Base-by-base conservation (phyloP, 2,797 vertebrate species). In the Moxostoma hubbsi region DNA sequence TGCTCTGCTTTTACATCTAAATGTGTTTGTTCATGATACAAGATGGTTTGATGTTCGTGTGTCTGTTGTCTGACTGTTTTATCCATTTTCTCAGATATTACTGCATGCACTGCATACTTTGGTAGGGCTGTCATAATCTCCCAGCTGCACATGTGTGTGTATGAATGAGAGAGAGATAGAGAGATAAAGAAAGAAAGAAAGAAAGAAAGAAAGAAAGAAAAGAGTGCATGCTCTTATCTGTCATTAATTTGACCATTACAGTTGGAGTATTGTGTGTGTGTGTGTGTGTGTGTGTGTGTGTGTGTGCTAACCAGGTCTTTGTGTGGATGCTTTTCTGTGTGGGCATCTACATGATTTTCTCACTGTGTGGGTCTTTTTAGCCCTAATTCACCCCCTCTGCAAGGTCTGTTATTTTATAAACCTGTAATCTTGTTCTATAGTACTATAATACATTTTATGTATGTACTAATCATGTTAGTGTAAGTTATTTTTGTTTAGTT, bases 1-100 rank as follows among this genome's bases (percentile, higher is more conserved):
- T 75, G 15, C 15, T 16, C 45, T 57, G 53, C 62, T 62, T 65
- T 45, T 59, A 51, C 49, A 59, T 71, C 59, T 71, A 49, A 24
- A 24, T n/a, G n/a, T 62, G 54, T 6, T 67, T 36, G 9, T 18
- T 10, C 9, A 16, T 61, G 43, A 9, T 36, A 6, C 24, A 13
- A 46, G 43, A 55, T 24, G 9, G n/a, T 54, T 36, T 50, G 47
- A 51, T 68, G 66, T 51, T 18, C 65, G 59, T 51, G 36, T n/a
- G 73, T 12, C 6, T 55, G 66, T 70, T 75, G 72, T 36, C 12
- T 49, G 65, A 51, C 63, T 73, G 51, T 65, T 74, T 75, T 5
- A 13, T 62, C 61, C 2, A 53, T 11, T 53, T 13, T 79, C 18
- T 43, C 5, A 58, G 45, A 61, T 24, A 43, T 15, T 43, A 45